Evolutionary conservation across 2,888 invertebrate species (phyloP), one percentile per base, ranked within the genome.

Genomic region (Eristalinus aeneus): DNA sequence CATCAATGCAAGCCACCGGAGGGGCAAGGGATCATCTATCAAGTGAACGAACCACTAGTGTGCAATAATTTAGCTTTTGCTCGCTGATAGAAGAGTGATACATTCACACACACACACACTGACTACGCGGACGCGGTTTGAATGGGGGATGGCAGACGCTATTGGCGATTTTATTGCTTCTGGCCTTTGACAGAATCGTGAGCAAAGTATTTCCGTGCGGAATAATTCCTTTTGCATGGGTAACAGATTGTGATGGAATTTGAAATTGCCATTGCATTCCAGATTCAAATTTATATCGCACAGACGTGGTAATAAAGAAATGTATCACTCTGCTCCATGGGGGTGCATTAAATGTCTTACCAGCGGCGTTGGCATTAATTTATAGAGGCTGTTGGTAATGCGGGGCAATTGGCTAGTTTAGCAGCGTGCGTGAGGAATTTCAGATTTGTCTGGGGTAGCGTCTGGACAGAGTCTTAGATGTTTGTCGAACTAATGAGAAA

Each of bases 221-320:
- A 85, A 85, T 76, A 72, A 80, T 76, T 76, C 71, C 75, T 60
- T 80, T 20, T 76, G 76, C 72, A 76, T 54, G 80, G 12, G 72
- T 76, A 76, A 76, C 85, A 76, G 72, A 80, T 80, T 85, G 85
- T 76, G 75, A 75, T 76, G 65, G 80, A 76, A 72, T 79, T 67
- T 68, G 63, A 20, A 80, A 75, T 80, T 63, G 75, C 27, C 4
- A 54, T n/a, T 46, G 46, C 46, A 46, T 61, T 63, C 75, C 11
- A 71, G 75, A 80, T 80, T 76, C 39, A 63, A 85, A 80, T 76
- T 76, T 85, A 85, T 85, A 80, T 63, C 67, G 20, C 72, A 53
- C 32, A 64, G 32, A 46, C 8, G 68, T n/a, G 12, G 68, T 80
- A 85, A 85, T 85, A 73, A 80, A 85, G 85, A 80, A 85, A 85